Evolutionary conservation across 2,113 vertebrate species (phyloP).

Genomic region (Neoarius graeffei): DNA sequence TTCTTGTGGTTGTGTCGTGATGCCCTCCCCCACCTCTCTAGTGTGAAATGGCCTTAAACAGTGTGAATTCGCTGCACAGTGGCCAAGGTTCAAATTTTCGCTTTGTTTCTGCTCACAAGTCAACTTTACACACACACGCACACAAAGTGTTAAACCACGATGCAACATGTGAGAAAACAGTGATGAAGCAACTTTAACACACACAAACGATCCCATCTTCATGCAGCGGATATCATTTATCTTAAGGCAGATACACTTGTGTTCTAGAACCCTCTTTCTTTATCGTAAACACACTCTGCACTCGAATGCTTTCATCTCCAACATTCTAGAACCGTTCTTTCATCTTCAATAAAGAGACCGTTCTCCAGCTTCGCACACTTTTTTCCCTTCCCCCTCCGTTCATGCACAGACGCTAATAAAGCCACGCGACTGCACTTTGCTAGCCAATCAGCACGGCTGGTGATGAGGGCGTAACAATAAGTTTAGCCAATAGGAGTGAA

Average conservation of each 20-base stretch:
- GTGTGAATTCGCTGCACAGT: neutral
- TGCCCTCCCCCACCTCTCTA: neutral
- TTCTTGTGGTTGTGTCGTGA: neutral
- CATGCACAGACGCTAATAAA: neutral
- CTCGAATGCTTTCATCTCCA: too few species aligned
- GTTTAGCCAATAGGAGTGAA: neutral
- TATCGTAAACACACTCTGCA: neutral
- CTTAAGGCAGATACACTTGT: neutral
- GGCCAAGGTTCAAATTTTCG: neutral
- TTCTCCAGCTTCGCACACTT: too few species aligned
- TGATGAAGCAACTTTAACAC: slow-evolving; percentile 8
- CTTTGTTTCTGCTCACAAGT: neutral
- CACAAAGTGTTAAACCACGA: slow-evolving; percentile 45
- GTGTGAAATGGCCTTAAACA: neutral
- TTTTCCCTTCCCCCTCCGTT: neutral
- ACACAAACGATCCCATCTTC: neutral
- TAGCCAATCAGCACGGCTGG: neutral
- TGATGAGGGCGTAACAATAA: neutral
- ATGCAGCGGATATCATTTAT: neutral
- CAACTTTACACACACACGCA: neutral
- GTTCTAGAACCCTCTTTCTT: neutral
- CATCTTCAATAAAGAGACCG: neutral
- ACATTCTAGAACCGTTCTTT: neutral
- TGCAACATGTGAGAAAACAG: neutral
- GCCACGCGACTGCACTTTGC: neutral